phyloP scores from a whole-genome alignment of 2,797 vertebrate genomes.

The Sebastes iracundus region DNA sequence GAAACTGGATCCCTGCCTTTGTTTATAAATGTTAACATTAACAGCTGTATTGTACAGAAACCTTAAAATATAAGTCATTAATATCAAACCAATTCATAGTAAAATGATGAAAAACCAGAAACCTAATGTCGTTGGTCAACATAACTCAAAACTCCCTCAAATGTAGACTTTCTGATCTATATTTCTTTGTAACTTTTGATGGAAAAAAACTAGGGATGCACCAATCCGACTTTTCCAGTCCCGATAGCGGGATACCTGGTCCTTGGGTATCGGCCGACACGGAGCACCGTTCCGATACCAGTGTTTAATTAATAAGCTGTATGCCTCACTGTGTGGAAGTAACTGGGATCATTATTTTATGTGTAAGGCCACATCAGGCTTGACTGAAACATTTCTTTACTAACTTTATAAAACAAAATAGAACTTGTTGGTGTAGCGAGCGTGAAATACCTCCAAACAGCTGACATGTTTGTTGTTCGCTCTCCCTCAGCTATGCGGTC shows the following conservation, averaged over 20 bases:
- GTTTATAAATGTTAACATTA: background rate
- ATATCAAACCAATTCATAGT: background rate
- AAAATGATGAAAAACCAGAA: background rate
- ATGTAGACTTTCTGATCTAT: background rate
- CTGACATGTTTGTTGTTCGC: background rate
- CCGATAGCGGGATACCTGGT: too few species aligned
- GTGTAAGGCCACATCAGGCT: background rate
- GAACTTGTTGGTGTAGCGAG: background rate
- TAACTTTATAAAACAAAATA: background rate
- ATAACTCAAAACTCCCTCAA: background rate
- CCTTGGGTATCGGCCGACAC: too few species aligned
- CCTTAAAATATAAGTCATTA: background rate
- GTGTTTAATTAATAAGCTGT: background rate
- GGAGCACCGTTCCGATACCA: background rate
- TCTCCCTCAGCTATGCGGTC: background rate
- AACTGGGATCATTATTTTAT: background rate
- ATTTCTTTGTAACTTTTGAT: background rate
- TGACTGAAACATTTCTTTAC: background rate
- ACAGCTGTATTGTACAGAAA: background rate
- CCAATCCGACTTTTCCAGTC: background rate
- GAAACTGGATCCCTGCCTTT: background rate
- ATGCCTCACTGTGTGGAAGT: too few species aligned
- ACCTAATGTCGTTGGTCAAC: background rate
- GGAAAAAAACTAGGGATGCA: background rate
- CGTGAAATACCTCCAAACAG: background rate